A percentile compares a stretch with the other conserved stretches of the same genome.
Conservation (phyloP, 2,888 invertebrate species). For the Sarcophaga subvicina region DNA sequence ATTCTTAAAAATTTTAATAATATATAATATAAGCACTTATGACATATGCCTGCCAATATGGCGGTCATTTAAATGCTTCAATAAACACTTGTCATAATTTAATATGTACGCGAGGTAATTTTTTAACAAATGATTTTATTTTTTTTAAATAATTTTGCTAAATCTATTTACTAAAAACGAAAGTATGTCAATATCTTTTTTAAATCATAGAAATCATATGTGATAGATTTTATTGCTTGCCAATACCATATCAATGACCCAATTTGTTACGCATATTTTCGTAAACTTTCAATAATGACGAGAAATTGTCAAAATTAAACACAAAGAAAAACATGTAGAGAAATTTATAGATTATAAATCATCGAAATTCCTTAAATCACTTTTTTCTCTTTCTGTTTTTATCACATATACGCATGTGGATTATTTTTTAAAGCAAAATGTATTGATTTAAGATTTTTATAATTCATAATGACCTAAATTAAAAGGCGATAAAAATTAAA, state of each 20-base stretch:
- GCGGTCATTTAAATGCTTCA: conserved; percentile 47
- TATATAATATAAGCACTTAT: not conserved
- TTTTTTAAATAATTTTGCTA: conserved; percentile 8
- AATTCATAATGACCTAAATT: too few relatives aligned
- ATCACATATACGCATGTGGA: not conserved
- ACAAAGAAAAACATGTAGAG: not conserved
- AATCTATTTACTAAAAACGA: not conserved
- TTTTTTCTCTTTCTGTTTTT: not conserved
- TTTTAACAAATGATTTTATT: conserved; percentile 2
- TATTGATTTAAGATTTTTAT: too few relatives aligned
- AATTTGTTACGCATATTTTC: conserved; percentile 5
- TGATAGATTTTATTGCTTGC: not conserved
- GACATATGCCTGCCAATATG: conserved; percentile 50
- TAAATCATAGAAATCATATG: not conserved
- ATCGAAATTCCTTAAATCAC: conserved; percentile 3
- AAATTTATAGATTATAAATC: not conserved
- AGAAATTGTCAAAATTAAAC: conserved; percentile 1
- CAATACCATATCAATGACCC: conserved; percentile 40
- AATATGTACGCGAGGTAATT: conserved; percentile 43
- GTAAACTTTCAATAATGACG: not conserved
- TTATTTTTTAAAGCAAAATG: not conserved
- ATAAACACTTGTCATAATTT: conserved; percentile 38
- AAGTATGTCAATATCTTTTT: conserved; percentile 33
- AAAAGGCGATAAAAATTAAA: too few relatives aligned
- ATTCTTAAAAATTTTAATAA: not conserved